A percentile compares a stretch with the other conserved stretches of the same genome.
These are phyloP conservation scores for Brenthis hecate DNA, from an alignment of 2,888 invertebrate species.

Conservation along the genomic window DNA sequence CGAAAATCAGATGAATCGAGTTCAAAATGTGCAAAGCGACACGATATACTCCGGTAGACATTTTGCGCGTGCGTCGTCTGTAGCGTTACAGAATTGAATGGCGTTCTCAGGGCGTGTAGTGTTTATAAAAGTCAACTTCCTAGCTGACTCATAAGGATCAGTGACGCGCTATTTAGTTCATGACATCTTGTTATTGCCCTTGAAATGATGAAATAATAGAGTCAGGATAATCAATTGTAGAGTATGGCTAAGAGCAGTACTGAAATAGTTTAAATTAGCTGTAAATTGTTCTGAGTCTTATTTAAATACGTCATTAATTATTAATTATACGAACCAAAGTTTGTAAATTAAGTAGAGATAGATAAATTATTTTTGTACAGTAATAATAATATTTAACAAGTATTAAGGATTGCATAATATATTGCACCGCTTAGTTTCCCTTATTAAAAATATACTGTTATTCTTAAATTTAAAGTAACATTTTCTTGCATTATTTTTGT, in stretches of 20 bases:
- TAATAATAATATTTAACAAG: too few relatives aligned
- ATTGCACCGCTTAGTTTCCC: too few relatives aligned
- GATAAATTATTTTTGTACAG: too few relatives aligned
- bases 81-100: conserved; percentile 55
- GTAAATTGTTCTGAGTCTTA: too few relatives aligned
- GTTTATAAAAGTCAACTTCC: conserved; percentile 50
- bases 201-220: conserved; percentile 10
- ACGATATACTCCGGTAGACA: conserved; percentile 46
- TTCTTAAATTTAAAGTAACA: too few relatives aligned
- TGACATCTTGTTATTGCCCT: conserved; percentile 16
- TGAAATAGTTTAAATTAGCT: not conserved
- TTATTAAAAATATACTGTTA: too few relatives aligned
- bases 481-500: too few relatives aligned
- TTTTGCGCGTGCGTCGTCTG: conserved; percentile 43
- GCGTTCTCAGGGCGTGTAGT: conserved; percentile 47
- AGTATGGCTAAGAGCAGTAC: not conserved
- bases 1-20: conserved; percentile 56
- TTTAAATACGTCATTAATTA: too few relatives aligned
- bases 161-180: conserved; percentile 29
- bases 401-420: too few relatives aligned
- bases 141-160: conserved; percentile 44
- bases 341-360: too few relatives aligned
- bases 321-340: too few relatives aligned
- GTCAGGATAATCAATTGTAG: conserved; percentile 10
- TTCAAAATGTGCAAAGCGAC: conserved; percentile 56